Evolutionary conservation across 2,888 invertebrate species (phyloP), one percentile per base, ranked within the genome.

Genomic region (Orgyia antiqua): DNA sequence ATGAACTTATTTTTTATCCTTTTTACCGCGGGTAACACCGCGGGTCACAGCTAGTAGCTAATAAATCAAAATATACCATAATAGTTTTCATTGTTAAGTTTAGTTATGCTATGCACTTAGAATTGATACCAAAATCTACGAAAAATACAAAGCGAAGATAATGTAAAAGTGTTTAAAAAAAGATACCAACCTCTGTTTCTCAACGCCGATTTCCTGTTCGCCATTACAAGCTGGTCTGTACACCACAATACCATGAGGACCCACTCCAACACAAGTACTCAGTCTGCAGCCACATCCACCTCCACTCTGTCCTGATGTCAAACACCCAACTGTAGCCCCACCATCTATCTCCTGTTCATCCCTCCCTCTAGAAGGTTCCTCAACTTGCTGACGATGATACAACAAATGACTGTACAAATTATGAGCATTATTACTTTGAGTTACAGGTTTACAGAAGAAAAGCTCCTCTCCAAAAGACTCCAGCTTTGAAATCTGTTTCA

Each of bases 401-500:
- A 92, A 75, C 45, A 91, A 82, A 46, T 94, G 90, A 29, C 93
- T 93, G 64, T 92, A 92, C 26, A 94, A 89, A 18, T 93, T 93
- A 36, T 94, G 92, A 1, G 93, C 93, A 46, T 93, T 88, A 43
- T 88, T 88, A 29, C 70, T 77, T 42, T 82, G 82, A 7, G 79
- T 87, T 31, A 88, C 83, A 31, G 89, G 87, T 67, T 92, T 89
- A 62, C 92, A 93, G 66, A 91, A 91, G 70, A 95, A 96, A 45
- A 94, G 80, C 67, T 95, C 95, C 67, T 94, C 93, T 1, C 95
- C 95, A 70, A 94, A 96, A 17, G 92, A 92, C 47, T 93, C 92
- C 48, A 95, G 74, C 42, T 91, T 90, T 4, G 94, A 92, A 32
- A 94, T 92, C 69, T 94, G 93, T 64, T 94, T 93, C 27, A 96